These are phyloP conservation scores for Malurus alboscapulatus DNA, from an alignment of 2,113 vertebrate genomes.

Conservation along the genomic window DNA sequence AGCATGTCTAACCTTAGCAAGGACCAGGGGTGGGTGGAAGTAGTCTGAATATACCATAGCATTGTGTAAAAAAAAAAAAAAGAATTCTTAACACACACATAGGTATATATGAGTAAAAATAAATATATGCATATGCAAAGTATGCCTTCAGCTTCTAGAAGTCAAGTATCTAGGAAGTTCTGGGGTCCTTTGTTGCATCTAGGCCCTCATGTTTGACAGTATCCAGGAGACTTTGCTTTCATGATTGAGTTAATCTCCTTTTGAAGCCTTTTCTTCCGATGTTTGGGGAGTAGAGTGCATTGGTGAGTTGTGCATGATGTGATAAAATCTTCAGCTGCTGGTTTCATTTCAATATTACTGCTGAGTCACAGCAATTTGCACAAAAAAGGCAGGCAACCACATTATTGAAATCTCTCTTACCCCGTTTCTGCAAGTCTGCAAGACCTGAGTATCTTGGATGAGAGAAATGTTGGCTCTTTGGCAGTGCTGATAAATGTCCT, in stretches of 20 bases:
- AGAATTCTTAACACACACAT: neutral
- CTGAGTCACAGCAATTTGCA: neutral
- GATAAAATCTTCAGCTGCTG: neutral
- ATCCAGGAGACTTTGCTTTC: neutral
- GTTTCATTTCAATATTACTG: neutral
- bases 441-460: neutral
- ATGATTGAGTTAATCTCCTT: neutral
- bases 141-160: neutral
- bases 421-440: neutral
- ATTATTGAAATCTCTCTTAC: neutral
- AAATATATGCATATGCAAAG: neutral
- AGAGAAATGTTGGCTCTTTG: neutral
- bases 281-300: neutral
- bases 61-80: neutral
- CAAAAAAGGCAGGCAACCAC: neutral
- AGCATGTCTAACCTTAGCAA: neutral
- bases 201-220: neutral
- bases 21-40: neutral
- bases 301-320: rapidly evolving
- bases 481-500: neutral
- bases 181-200: neutral
- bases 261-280: neutral
- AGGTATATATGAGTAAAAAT: neutral
- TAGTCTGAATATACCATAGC: neutral
- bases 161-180: neutral